Conservation (phyloP, 2,113 vertebrate species). For the Grus americana region DNA sequence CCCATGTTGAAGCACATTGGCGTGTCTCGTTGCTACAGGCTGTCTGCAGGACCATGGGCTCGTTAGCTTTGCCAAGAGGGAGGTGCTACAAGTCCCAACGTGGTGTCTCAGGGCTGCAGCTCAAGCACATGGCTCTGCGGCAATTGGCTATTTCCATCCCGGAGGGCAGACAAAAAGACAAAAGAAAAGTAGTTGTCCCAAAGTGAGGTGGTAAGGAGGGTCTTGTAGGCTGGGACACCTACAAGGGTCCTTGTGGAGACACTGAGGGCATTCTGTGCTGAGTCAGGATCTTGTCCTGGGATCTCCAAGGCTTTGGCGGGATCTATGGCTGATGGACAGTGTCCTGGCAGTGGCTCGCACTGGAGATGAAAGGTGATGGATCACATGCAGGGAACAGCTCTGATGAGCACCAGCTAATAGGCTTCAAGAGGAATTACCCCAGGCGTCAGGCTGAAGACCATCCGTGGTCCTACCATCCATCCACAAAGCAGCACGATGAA, state of each 20-base stretch:
- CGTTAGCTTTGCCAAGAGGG: rapidly evolving
- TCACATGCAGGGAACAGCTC: neutral
- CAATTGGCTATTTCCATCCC: neutral
- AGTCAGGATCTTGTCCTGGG: neutral
- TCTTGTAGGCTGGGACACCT: neutral
- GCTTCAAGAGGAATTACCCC: neutral
- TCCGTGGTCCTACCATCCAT: neutral
- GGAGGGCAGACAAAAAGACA: neutral
- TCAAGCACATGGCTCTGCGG: neutral
- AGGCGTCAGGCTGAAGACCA: neutral
- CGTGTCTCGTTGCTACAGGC: rapidly evolving
- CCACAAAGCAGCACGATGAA: neutral
- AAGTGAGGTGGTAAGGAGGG: neutral
- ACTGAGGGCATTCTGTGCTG: rapidly evolving
- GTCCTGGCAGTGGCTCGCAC: rapidly evolving
- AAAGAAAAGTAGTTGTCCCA: neutral
- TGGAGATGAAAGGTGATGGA: neutral
- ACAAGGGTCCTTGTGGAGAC: rapidly evolving
- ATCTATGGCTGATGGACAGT: neutral
- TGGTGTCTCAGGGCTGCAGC: neutral
- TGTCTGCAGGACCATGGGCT: neutral
- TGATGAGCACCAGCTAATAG: neutral
- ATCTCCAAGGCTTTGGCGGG: neutral
- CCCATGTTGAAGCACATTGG: neutral
- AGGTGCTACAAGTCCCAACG: rapidly evolving